phyloP scores from a whole-genome alignment of 2,113 vertebrate genomes.

The Neolamprologus modestus region DNA sequence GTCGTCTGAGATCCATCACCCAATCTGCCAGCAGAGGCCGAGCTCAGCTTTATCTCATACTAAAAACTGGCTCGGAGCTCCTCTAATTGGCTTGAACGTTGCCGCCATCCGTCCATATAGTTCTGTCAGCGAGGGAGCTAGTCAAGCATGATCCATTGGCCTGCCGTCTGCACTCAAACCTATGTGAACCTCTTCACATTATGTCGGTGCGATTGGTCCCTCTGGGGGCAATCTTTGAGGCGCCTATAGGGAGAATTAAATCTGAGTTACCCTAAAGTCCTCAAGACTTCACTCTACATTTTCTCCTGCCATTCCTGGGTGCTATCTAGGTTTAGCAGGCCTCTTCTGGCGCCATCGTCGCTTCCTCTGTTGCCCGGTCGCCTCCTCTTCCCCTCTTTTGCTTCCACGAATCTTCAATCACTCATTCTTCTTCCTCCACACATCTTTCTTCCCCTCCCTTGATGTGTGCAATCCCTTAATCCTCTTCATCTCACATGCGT shows the following conservation, averaged over 20 bases:
- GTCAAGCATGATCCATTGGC: conserved; percentile 32
- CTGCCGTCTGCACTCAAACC: background rate
- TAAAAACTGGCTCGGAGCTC: conserved; percentile 40
- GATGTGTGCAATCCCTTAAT: conserved; percentile 63
- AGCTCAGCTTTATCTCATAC: conserved; percentile 34
- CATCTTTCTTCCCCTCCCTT: conserved; percentile 44
- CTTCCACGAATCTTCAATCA: conserved; percentile 52
- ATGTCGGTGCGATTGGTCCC: conserved; percentile 38
- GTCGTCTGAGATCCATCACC: conserved; percentile 44
- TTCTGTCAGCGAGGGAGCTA: conserved; percentile 30
- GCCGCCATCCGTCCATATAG: conserved; percentile 17
- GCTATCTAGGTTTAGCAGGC: conserved; percentile 48
- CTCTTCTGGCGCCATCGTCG: background rate
- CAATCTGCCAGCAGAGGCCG: conserved; percentile 53
- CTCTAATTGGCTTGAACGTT: conserved; percentile 56
- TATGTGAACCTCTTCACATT: background rate
- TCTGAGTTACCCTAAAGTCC: conserved; percentile 16
- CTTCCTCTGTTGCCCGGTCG: background rate
- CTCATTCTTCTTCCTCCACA: conserved; percentile 42
- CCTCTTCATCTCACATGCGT: conserved; percentile 50
- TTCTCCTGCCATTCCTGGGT: background rate
- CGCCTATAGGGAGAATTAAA: conserved; percentile 29
- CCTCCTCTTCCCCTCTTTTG: background rate
- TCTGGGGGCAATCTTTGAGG: background rate
- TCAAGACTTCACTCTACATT: conserved; percentile 14